Evolutionary conservation across 2,113 vertebrate species (phyloP).

Genomic region (Mesitornis unicolor): DNA sequence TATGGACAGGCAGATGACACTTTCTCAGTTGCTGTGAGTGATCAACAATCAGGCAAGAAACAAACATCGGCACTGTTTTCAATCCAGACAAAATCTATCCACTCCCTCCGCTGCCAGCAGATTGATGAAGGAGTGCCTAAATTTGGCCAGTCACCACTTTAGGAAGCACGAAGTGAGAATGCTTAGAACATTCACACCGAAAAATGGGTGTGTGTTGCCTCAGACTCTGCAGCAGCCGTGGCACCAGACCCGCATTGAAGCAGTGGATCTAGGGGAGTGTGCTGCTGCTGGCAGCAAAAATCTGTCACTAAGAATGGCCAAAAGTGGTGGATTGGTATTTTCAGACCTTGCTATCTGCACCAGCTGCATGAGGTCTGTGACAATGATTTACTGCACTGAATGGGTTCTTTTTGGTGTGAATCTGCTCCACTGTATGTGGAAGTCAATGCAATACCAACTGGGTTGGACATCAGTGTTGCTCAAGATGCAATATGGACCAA

Average conservation of each 20-base stretch:
- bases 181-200: not conserved
- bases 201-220: not conserved
- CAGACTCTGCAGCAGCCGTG: not conserved
- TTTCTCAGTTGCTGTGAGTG: not conserved
- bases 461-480: fast-evolving
- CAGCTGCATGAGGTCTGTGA: not conserved
- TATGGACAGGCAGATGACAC: not conserved
- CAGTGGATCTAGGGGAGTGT: not conserved
- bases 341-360: not conserved
- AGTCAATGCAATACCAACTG: not conserved
- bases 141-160: not conserved
- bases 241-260: not conserved
- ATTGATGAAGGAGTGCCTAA: not conserved
- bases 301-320: not conserved
- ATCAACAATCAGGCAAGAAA: not conserved
- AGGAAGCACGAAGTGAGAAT: not conserved
- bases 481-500: not conserved
- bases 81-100: not conserved
- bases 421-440: not conserved
- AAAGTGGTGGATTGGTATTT: not conserved
- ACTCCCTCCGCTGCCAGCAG: not conserved
- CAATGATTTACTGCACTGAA: not conserved
- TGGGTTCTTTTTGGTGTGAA: not conserved
- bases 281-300: not conserved
- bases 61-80: not conserved